Evolutionary conservation across 2,797 vertebrate genomes (phyloP).

Genomic region (Neosalanx taihuensis): DNA sequence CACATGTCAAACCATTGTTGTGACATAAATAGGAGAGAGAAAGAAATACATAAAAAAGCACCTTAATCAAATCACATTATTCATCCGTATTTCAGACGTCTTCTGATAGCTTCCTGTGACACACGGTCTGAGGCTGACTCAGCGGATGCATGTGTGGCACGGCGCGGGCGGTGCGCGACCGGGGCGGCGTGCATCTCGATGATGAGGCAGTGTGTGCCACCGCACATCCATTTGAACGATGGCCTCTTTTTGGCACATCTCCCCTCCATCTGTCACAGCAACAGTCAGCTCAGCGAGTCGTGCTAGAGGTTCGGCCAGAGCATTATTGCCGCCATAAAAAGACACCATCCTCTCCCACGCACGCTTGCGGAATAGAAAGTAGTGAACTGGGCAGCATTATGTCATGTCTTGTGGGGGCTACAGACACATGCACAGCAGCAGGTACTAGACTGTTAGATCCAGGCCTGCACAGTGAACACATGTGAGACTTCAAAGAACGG

Average conservation of each 20-base stretch:
- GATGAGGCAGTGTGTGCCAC: neutral
- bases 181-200: neutral
- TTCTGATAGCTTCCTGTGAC: conserved; percentile 1
- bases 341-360: neutral
- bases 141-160: neutral
- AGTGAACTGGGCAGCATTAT: neutral
- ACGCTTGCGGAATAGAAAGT: neutral
- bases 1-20: too few relatives aligned
- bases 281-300: neutral
- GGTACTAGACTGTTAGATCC: neutral
- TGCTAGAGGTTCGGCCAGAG: neutral
- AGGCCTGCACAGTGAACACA: neutral
- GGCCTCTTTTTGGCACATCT: neutral
- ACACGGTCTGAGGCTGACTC: neutral
- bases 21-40: too few relatives aligned
- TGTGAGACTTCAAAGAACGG: neutral
- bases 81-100: too few relatives aligned
- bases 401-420: neutral
- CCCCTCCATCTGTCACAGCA: neutral
- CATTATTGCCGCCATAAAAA: neutral
- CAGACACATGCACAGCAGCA: neutral
- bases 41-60: too few relatives aligned
- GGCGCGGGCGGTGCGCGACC: too few relatives aligned
- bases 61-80: too few relatives aligned
- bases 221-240: neutral